These are phyloP conservation scores for Isoperla grammatica DNA, from an alignment of 2,888 invertebrate species.

Conservation along the genomic window DNA sequence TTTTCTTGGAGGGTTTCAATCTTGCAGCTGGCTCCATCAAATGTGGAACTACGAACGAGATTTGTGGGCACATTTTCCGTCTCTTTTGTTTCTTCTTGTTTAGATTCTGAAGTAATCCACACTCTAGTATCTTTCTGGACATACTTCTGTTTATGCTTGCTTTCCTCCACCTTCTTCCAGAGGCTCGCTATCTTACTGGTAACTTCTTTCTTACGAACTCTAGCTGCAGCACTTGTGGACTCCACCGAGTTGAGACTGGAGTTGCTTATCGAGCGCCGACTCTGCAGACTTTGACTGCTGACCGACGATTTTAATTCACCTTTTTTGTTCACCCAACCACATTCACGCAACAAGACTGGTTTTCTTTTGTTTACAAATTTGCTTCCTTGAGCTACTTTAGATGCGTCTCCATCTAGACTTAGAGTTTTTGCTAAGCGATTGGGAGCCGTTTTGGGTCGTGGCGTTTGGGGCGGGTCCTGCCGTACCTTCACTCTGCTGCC, in stretches of 20 bases:
- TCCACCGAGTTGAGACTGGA: constrained; percentile 52
- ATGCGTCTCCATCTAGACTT: not conserved
- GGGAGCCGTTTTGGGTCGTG: not conserved
- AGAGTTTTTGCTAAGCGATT: constrained; percentile 11
- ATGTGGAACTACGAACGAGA: constrained; percentile 58
- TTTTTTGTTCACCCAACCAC: no score
- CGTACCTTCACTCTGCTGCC: not conserved
- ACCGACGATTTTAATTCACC: constrained; percentile 5
- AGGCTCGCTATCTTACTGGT: constrained; percentile 74
- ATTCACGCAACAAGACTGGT: no score
- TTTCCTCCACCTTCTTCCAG: constrained; percentile 73
- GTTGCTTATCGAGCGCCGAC: constrained; percentile 53
- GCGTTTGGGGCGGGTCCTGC: not conserved
- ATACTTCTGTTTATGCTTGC: constrained; percentile 51
- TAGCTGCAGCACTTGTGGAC: constrained; percentile 36
- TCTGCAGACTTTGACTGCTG: constrained; percentile 36
- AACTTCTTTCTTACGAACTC: constrained; percentile 51
- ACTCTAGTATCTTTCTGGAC: constrained; percentile 55
- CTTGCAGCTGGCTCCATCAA: constrained; percentile 48
- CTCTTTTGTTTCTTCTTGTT: not conserved
- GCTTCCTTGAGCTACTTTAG: not conserved
- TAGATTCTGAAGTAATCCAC: constrained; percentile 47
- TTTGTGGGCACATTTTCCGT: constrained; percentile 32
- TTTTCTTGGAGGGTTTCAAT: constrained; percentile 19
- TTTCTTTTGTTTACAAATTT: no score